Evolutionary conservation across 2,888 invertebrate species (phyloP).

Genomic region (Fissipunctia ypsillon): DNA sequence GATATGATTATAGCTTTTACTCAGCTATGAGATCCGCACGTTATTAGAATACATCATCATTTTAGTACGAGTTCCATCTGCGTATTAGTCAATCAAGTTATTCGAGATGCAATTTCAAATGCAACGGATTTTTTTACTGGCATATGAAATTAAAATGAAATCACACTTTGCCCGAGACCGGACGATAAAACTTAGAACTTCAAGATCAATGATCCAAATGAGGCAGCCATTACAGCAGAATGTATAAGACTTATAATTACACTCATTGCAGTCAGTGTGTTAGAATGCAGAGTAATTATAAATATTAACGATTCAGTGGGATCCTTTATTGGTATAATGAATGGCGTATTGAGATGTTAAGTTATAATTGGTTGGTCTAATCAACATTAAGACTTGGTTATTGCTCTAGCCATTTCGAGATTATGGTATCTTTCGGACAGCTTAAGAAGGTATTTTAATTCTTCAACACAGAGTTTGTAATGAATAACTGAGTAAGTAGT

Average conservation of each 20-base stretch:
- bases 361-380: conserved; percentile 53
- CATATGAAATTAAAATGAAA: conserved; percentile 13
- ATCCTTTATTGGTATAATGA: conserved; percentile 56
- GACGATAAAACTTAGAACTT: conserved; percentile 21
- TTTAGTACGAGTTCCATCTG: neutral
- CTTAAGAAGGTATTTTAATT: conserved; percentile 21
- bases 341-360: conserved; percentile 63
- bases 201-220: conserved; percentile 45
- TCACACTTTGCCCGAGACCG: neutral
- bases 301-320: conserved; percentile 58
- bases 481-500: neutral
- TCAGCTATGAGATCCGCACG: neutral
- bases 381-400: conserved; percentile 51
- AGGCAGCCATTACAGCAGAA: conserved; percentile 44
- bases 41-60: neutral
- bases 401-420: conserved; percentile 43
- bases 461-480: neutral
- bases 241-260: conserved; percentile 42
- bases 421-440: conserved; percentile 12
- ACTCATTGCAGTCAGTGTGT: conserved; percentile 43
- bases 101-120: conserved; percentile 3
- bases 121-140: neutral
- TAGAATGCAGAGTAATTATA: conserved; percentile 63
- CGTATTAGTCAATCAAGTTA: neutral
- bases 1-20: conserved; percentile 39